phyloP scores from a whole-genome alignment of 1,140 invertebrate genomes.

The Macrocentrus cingulum region DNA sequence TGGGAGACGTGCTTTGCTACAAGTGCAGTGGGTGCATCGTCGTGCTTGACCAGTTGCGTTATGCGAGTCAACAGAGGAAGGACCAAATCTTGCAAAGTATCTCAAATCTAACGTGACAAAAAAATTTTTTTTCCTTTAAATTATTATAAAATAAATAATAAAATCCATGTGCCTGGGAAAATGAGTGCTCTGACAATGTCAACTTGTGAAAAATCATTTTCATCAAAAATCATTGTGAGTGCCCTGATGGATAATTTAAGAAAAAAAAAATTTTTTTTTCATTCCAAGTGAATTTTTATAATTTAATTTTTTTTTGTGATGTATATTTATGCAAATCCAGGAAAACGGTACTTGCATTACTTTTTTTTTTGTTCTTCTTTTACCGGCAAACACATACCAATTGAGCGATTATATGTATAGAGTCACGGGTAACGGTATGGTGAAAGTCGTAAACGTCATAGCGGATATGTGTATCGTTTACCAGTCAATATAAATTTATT shows the following conservation, averaged over 20 bases:
- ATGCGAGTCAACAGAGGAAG: constrained; percentile 38
- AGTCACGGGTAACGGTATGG: constrained; percentile 18
- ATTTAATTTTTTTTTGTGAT: neutral
- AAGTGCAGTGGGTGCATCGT: constrained; percentile 43
- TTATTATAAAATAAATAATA: neutral
- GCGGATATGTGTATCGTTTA: constrained; percentile 3
- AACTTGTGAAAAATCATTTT: neutral
- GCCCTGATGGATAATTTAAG: too few relatives aligned
- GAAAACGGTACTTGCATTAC: neutral
- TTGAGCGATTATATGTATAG: constrained; percentile 17
- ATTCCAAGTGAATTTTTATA: neutral
- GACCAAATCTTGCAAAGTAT: constrained; percentile 9
- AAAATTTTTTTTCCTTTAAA: too few relatives aligned
- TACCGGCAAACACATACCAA: neutral
- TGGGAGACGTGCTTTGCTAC: constrained; percentile 31
- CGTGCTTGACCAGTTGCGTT: constrained; percentile 35
- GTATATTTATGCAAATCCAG: neutral
- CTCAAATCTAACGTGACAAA: too few relatives aligned
- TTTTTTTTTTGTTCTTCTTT: neutral
- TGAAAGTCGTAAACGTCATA: constrained; percentile 26
- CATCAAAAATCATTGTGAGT: neutral
- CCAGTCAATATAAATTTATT: neutral
- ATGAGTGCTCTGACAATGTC: neutral
- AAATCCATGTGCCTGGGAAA: neutral
- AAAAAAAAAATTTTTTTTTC: too few relatives aligned